These are phyloP conservation scores for Diarsia brunnea DNA, from an alignment of 2,888 invertebrate genomes.

Conservation along the genomic window DNA sequence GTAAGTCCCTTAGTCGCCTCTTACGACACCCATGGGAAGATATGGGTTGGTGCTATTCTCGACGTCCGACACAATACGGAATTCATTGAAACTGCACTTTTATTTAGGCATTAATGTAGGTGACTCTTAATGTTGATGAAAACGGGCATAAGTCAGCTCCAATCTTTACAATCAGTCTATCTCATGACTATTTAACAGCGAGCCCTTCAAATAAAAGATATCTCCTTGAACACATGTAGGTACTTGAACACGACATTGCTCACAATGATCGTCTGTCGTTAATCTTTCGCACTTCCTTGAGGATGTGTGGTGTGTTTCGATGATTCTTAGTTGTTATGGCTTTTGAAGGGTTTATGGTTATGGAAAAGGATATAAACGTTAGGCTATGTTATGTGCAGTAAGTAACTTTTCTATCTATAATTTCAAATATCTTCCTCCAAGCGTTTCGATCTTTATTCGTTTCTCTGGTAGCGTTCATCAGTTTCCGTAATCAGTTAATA, in stretches of 20 bases:
- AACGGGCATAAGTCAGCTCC: background rate
- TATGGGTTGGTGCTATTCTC: too few relatives aligned
- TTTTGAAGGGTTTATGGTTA: background rate
- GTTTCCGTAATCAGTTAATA: background rate
- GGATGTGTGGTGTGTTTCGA: constrained; percentile 1
- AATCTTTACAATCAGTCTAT: background rate
- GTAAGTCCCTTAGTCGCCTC: too few relatives aligned
- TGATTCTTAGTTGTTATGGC: background rate
- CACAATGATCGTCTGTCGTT: constrained; percentile 20
- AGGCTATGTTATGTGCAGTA: background rate
- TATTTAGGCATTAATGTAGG: background rate
- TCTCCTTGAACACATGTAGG: background rate
- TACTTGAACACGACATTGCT: constrained; percentile 15
- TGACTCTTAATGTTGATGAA: background rate
- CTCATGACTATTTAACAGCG: background rate
- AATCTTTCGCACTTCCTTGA: constrained; percentile 40
- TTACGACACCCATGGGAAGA: too few relatives aligned
- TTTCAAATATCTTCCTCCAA: background rate
- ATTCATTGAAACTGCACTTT: background rate
- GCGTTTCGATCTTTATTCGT: background rate
- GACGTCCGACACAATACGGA: too few relatives aligned
- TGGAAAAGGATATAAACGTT: background rate
- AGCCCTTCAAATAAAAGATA: constrained; percentile 12
- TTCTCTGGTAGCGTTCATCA: background rate
- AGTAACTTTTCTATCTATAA: background rate